Conservation (phyloP, 1,140 invertebrate species). For the Bombus superbus region DNA sequence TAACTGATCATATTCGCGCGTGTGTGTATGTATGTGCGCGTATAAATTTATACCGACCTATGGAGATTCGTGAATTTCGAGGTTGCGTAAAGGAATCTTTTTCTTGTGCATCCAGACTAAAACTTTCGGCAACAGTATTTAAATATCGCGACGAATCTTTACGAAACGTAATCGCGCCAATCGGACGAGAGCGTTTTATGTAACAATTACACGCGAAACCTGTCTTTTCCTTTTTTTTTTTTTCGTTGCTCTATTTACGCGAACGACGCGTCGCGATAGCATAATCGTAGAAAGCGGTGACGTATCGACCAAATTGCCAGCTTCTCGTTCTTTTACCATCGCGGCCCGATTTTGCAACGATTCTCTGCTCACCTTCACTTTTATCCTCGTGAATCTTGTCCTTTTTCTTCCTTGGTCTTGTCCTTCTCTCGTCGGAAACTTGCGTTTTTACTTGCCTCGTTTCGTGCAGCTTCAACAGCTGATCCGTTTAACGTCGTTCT, state of each 20-base stretch:
- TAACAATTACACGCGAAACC: not conserved
- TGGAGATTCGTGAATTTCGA: not conserved
- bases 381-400: conserved; percentile 53
- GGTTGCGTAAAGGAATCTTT: not conserved
- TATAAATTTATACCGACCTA: conserved; percentile 8
- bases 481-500: not conserved
- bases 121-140: too few relatives aligned
- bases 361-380: conserved; percentile 66
- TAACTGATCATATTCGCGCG: not conserved
- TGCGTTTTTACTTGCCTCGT: not conserved
- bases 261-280: conserved; percentile 32
- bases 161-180: not conserved
- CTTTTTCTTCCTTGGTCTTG: conserved; percentile 29
- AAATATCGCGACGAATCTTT: too few relatives aligned
- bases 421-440: conserved; percentile 13
- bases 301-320: conserved; percentile 48
- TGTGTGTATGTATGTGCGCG: too few relatives aligned
- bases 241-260: conserved; percentile 19
- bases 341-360: conserved; percentile 43
- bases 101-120: too few relatives aligned
- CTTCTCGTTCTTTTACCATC: conserved; percentile 35
- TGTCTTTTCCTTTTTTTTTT: not conserved
- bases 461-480: too few relatives aligned
- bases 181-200: not conserved
- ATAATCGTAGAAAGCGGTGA: conserved; percentile 58